Percentiles rank a stretch among this genome's conserved stretches.
These are phyloP conservation scores for Epinephelus lanceolatus DNA, from an alignment of 2,113 vertebrate genomes.

Conservation along the genomic window DNA sequence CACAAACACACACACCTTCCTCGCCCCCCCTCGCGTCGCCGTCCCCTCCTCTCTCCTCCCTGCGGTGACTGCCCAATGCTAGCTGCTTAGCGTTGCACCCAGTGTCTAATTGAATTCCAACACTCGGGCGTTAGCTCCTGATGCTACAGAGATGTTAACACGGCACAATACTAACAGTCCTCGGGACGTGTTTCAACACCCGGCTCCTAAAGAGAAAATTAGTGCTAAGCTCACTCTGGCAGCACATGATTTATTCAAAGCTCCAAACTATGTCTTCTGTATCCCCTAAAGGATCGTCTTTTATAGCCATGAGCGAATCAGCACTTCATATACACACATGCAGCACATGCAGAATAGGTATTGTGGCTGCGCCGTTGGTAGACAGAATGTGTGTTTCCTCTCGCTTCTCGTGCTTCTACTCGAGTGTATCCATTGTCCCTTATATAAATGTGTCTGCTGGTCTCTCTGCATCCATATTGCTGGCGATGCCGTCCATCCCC, in stretches of 20 bases:
- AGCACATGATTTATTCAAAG: slow-evolving; percentile 81
- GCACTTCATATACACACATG: slow-evolving; percentile 70
- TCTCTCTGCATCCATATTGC: slow-evolving; percentile 76
- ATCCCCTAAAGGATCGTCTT: slow-evolving; percentile 75
- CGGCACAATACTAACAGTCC: slow-evolving; percentile 79
- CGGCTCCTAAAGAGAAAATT: slow-evolving; percentile 74
- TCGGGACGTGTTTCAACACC: slow-evolving; percentile 71
- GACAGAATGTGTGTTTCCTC: slow-evolving; percentile 46
- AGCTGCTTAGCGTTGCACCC: slow-evolving; percentile 81
- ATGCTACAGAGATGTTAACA: slow-evolving; percentile 80
- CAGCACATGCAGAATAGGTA: slow-evolving; percentile 59
- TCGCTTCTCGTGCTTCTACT: slow-evolving; percentile 47
- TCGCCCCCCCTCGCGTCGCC: slow-evolving; percentile 40
- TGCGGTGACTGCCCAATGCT: slow-evolving; percentile 66
- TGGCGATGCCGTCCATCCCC: slow-evolving; percentile 90
- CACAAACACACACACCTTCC: slow-evolving; percentile 27
- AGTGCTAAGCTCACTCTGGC: slow-evolving; percentile 68
- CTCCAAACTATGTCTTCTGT: slow-evolving; percentile 77
- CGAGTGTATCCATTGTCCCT: slow-evolving; percentile 68
- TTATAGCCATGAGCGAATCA: slow-evolving; percentile 78
- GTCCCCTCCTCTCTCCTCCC: slow-evolving; percentile 53
- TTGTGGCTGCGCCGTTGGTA: slow-evolving; percentile 9
- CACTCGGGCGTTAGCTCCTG: slow-evolving; percentile 59
- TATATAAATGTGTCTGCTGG: slow-evolving; percentile 76
- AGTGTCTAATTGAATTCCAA: slow-evolving; percentile 83